Percentiles rank a stretch among this genome's conserved stretches.
phyloP scores from a whole-genome alignment of 2,888 invertebrate genomes.

The Cinara cedri region DNA sequence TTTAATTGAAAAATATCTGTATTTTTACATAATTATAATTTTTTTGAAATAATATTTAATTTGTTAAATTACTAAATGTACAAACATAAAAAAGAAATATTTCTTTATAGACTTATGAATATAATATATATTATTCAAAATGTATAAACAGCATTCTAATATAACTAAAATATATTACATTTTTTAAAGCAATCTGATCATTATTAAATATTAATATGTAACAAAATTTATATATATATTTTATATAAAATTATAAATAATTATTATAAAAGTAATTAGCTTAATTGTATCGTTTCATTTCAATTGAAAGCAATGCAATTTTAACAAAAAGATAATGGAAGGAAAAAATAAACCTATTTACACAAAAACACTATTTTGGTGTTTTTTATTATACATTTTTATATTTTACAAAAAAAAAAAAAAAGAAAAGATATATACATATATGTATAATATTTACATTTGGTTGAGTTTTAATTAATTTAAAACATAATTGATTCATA shows the following conservation, averaged over 20 bases:
- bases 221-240: conserved; percentile 58
- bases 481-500: conserved; percentile 41
- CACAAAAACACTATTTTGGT: conserved; percentile 46
- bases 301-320: conserved; percentile 48
- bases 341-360: conserved; percentile 56
- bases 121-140: conserved; percentile 48
- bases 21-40: conserved; percentile 53
- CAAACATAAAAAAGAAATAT: conserved; percentile 54
- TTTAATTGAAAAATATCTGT: conserved; percentile 43
- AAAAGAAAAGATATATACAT: background rate
- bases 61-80: conserved; percentile 48
- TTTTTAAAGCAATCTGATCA: conserved; percentile 57
- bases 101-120: conserved; percentile 46
- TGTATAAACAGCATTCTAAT: conserved; percentile 49
- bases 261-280: conserved; percentile 55
- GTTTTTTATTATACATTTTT: conserved; percentile 32
- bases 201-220: conserved; percentile 57
- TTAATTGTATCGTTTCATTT: conserved; percentile 50
- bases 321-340: conserved; percentile 56
- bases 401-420: conserved; percentile 21
- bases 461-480: conserved; percentile 31
- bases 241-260: conserved; percentile 57
- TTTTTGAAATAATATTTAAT: conserved; percentile 40
- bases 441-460: conserved; percentile 3
- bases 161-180: conserved; percentile 56